phyloP scores from a whole-genome alignment of 2,888 invertebrate species.

The Ophion slaviceki region DNA sequence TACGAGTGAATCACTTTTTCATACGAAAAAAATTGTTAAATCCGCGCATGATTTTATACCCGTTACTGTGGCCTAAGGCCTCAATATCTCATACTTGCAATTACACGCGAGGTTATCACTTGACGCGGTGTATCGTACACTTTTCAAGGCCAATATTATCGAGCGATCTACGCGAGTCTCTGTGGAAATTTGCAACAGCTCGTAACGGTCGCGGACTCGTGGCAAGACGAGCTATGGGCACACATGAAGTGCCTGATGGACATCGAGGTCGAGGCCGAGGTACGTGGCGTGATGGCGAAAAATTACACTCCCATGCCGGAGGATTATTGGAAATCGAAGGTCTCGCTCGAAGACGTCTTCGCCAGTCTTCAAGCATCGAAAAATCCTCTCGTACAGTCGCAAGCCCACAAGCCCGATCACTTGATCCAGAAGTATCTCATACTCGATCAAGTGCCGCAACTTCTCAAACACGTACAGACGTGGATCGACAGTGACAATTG shows the following conservation, averaged over 20 bases:
- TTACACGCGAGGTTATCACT: not conserved
- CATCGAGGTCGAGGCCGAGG: conserved; percentile 92
- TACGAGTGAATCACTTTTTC: too few relatives aligned
- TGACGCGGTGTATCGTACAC: not conserved
- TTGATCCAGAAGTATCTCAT: conserved; percentile 94
- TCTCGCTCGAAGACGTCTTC: conserved; percentile 89
- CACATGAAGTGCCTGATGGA: conserved; percentile 93
- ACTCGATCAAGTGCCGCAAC: conserved; percentile 90
- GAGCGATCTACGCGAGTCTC: conserved; percentile 84
- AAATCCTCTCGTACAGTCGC: conserved; percentile 85
- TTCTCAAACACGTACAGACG: conserved; percentile 89
- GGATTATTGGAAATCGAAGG: conserved; percentile 89
- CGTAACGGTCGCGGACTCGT: conserved; percentile 91
- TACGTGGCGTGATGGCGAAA: conserved; percentile 86
- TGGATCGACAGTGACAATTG: conserved; percentile 87
- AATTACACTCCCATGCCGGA: conserved; percentile 86
- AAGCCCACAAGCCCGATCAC: conserved; percentile 88
- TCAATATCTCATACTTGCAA: not conserved
- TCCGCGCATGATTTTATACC: too few relatives aligned
- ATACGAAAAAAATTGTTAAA: too few relatives aligned
- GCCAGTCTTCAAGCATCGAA: conserved; percentile 87
- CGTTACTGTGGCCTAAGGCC: too few relatives aligned
- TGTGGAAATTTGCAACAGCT: conserved; percentile 93
- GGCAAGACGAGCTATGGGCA: conserved; percentile 97
- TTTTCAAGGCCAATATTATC: conserved; percentile 77